Evolutionary conservation across 2,888 invertebrate genomes (phyloP).

Genomic region (Eupithecia abbreviata): DNA sequence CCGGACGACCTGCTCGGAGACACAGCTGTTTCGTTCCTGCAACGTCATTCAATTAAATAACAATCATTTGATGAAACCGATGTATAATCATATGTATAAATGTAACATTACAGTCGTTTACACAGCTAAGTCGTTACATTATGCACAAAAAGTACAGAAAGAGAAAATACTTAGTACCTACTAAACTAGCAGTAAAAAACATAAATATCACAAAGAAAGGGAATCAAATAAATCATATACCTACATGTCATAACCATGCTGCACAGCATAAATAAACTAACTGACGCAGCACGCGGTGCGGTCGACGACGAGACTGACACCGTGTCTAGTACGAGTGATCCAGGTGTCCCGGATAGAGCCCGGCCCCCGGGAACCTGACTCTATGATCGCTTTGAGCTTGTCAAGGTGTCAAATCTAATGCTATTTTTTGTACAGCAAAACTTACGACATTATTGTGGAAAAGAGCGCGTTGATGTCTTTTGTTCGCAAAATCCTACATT

Average conservation of each 20-base stretch:
- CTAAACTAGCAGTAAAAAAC: too few relatives aligned
- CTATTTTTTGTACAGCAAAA: neutral
- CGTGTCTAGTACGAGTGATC: neutral
- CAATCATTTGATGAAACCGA: too few relatives aligned
- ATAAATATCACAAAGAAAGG: too few relatives aligned
- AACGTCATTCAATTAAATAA: too few relatives aligned
- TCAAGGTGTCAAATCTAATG: neutral
- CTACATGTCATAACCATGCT: neutral
- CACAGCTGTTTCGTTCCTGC: too few relatives aligned
- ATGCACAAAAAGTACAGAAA: too few relatives aligned
- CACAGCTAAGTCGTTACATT: too few relatives aligned
- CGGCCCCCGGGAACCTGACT: neutral
- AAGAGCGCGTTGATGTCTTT: conserved; percentile 4
- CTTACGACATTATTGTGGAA: neutral
- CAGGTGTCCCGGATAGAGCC: neutral
- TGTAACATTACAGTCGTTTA: too few relatives aligned
- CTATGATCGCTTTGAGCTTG: neutral
- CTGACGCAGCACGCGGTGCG: neutral
- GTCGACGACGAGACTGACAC: neutral
- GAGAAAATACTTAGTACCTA: too few relatives aligned
- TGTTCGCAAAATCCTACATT: neutral
- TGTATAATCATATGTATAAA: too few relatives aligned
- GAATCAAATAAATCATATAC: too few relatives aligned
- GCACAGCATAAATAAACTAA: neutral
- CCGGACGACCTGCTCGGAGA: too few relatives aligned